Percentiles rank a stretch among this genome's conserved stretches.
Evolutionary conservation across 2,888 invertebrate genomes (phyloP).

Genomic region (Drosophila rubida): DNA sequence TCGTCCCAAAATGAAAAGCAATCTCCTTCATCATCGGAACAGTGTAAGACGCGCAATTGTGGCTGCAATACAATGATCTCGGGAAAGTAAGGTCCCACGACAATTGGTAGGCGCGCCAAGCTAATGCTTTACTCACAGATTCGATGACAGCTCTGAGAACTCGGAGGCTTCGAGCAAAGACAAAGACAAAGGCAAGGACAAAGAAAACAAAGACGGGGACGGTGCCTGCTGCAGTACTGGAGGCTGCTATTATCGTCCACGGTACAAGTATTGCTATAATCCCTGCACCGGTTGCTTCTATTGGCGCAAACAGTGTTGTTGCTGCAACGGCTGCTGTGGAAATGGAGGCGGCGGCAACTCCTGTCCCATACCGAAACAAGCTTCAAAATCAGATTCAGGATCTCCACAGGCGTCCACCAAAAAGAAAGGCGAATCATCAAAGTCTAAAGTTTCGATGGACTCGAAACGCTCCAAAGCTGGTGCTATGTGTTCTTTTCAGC

Average conservation of each 20-base stretch:
- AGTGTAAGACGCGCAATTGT: constrained; percentile 25
- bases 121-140: constrained; percentile 6
- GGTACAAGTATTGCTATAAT: constrained; percentile 42
- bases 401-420: background rate
- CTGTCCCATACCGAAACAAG: constrained; percentile 12
- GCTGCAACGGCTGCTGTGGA: constrained; percentile 15
- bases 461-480: constrained; percentile 26
- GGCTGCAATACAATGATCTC: constrained; percentile 41
- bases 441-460: background rate
- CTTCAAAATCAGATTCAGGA: background rate
- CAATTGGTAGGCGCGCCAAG: background rate
- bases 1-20: background rate
- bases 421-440: background rate
- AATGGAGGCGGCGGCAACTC: background rate
- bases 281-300: constrained; percentile 55
- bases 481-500: background rate
- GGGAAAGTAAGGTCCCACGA: constrained; percentile 21
- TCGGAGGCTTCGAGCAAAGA: background rate
- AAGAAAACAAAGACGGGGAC: background rate
- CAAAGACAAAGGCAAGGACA: background rate
- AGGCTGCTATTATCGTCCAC: constrained; percentile 18
- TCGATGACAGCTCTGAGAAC: background rate
- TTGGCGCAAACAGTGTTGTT: constrained; percentile 35
- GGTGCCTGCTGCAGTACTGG: constrained; percentile 5
- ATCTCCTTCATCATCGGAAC: background rate